Conservation (phyloP, 2,113 vertebrate species). For the Anhinga anhinga region DNA sequence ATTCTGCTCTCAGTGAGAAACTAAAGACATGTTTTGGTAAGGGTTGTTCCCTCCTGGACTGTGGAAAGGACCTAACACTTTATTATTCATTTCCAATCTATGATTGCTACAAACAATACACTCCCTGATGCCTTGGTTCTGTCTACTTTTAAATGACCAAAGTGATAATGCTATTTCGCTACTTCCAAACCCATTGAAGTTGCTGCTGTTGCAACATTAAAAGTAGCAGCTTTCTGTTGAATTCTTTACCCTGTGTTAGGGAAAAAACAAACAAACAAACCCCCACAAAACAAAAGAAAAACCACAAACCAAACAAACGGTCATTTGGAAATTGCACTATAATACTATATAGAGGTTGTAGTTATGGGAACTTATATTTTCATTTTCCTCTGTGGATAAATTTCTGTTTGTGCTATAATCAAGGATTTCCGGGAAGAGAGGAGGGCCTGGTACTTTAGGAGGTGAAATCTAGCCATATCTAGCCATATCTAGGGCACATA, state of each 20-base stretch:
- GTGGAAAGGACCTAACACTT: neutral
- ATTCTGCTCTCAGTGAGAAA: neutral
- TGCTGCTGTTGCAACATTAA: neutral
- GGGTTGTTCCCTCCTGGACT: neutral
- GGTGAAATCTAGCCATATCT: neutral
- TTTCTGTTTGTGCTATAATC: neutral
- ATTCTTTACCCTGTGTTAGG: neutral
- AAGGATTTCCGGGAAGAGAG: neutral
- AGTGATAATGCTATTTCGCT: neutral
- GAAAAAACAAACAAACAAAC: neutral
- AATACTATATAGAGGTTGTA: neutral
- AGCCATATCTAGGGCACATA: neutral
- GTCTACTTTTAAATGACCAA: neutral
- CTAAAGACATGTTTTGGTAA: neutral
- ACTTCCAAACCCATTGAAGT: neutral
- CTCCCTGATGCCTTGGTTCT: neutral
- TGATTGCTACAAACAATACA: neutral
- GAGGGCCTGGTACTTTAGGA: neutral
- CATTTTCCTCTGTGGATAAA: neutral
- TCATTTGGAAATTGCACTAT: neutral
- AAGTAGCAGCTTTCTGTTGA: neutral
- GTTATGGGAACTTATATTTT: neutral
- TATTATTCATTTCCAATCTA: neutral
- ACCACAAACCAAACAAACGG: neutral
- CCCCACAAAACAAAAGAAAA: neutral